Evolutionary conservation across 2,888 invertebrate genomes (phyloP).

Genomic region (Hesperia comma): DNA sequence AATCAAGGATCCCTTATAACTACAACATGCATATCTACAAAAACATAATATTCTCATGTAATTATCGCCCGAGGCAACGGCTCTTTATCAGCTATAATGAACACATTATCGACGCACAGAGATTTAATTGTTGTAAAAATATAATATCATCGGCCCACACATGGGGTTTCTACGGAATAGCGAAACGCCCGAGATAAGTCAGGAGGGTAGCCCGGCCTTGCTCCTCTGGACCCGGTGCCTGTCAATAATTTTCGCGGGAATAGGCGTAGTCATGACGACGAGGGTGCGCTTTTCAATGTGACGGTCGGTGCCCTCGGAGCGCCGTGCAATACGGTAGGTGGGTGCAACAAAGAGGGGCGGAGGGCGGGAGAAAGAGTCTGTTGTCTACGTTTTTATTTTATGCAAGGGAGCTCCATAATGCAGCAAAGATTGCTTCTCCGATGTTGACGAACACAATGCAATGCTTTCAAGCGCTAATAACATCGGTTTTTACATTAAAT

Average conservation of each 20-base stretch:
- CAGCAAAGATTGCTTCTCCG: constrained; percentile 29
- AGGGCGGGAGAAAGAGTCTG: constrained; percentile 65
- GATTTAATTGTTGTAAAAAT: constrained; percentile 69
- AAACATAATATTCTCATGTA: constrained; percentile 46
- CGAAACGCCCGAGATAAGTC: constrained; percentile 20
- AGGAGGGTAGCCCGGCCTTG: constrained; percentile 47
- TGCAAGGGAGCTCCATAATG: constrained; percentile 55
- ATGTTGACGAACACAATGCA: constrained; percentile 29
- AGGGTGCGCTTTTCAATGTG: constrained; percentile 64
- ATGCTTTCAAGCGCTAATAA: constrained; percentile 13
- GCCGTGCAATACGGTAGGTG: constrained; percentile 53
- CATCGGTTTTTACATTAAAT: constrained; percentile 6
- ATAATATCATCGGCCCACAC: constrained; percentile 65
- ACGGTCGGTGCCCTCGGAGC: constrained; percentile 71
- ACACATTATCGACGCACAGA: constrained; percentile 60
- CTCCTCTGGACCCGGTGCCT: constrained; percentile 64
- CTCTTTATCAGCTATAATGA: constrained; percentile 72
- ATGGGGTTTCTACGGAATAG: constrained; percentile 39
- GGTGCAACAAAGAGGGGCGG: constrained; percentile 64
- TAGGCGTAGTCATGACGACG: constrained; percentile 77
- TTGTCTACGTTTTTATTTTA: constrained; percentile 63
- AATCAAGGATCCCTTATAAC: too few relatives aligned
- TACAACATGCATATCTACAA: too few relatives aligned
- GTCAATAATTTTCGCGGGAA: constrained; percentile 75
- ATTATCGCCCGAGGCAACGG: constrained; percentile 56